Evolutionary conservation across 1,140 invertebrate genomes (phyloP), one percentile per base, ranked within the genome.

Genomic region (Drosophila parvula): DNA sequence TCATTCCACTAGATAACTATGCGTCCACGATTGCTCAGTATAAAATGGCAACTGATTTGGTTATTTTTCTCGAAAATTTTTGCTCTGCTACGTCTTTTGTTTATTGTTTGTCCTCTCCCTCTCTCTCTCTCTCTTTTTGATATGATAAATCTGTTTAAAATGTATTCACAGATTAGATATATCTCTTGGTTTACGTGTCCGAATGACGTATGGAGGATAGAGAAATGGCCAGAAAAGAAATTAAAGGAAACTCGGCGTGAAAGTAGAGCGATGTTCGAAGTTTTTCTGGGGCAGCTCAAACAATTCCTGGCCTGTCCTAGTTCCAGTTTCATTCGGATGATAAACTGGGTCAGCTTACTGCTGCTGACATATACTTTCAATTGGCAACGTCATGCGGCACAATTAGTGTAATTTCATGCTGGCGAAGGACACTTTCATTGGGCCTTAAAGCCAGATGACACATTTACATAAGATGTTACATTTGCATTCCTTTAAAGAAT

Each of bases 71-170:
- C 9, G 40, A 27, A 44, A 34, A 41, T 45, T 16, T 34, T 48
- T 50, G 14, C 57, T 79, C 64, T 53, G 41, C 63, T 45, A 50
- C 36, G 38, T 48, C 18, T 50, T 81, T 76, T 77, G 74, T 78
- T 81, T 61, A 50, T 40, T 58, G 32, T 79, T 57, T 63, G 56
- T 68, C 65, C 41, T 59, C 41, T 55, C 79, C 76, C 53, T 50
- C 44, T 50, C 61, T 55, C 1, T 55, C 79, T 80, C 53, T 50
- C 44, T 50, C 61, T 55, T 44, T 55, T 67, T 70, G 51, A 81
- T 85, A 81, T 78, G 79, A 89, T 89, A 88, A 89, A 88, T 89
- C 61, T 83, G 68, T 67, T 74, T 74, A 41, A 77, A 76, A 81
- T 62, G 56, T 64, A 48, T 50, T 55, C 43, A 40, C 32, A 83